These are phyloP conservation scores for Crossaster papposus DNA, from an alignment of 53 echinoderm and acorn worm species.

Conservation along the genomic window DNA sequence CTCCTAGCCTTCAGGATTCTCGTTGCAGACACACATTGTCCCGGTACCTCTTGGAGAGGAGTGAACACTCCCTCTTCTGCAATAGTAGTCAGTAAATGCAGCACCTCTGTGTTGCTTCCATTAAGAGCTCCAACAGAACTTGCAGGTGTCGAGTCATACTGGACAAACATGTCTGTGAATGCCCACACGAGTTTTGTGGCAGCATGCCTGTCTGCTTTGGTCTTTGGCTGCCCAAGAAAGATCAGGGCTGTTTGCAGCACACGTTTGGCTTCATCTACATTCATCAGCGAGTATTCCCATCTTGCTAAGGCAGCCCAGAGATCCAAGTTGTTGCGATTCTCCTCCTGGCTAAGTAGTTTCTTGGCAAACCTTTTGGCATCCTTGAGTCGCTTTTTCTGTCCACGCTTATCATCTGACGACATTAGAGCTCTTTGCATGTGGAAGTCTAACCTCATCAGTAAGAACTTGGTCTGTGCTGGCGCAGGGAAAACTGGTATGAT, in stretches of 20 bases:
- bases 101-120: slow-evolving; percentile 46
- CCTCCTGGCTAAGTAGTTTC: slow-evolving; percentile 72
- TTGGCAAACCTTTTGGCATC: slow-evolving; percentile 83
- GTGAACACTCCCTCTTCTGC: slow-evolving; percentile 72
- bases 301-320: slow-evolving; percentile 84
- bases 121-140: neutral
- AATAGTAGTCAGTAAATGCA: slow-evolving; percentile 73
- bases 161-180: slow-evolving; percentile 48
- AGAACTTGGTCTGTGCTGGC: slow-evolving; percentile 60
- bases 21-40: slow-evolving; percentile 65
- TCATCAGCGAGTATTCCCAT: slow-evolving; percentile 81
- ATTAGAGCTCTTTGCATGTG: slow-evolving; percentile 57
- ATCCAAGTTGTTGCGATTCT: slow-evolving; percentile 80
- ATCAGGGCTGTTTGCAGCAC: slow-evolving; percentile 79
- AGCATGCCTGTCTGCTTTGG: slow-evolving; percentile 36
- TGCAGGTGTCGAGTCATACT: neutral
- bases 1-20: slow-evolving; percentile 87
- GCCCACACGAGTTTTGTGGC: slow-evolving; percentile 61
- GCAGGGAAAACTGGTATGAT: slow-evolving; percentile 55
- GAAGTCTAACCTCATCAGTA: slow-evolving; percentile 71
- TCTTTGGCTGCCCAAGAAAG: slow-evolving; percentile 60
- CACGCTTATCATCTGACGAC: slow-evolving; percentile 53
- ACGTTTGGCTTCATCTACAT: slow-evolving; percentile 75
- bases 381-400: slow-evolving; percentile 71
- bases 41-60: slow-evolving; percentile 53